phyloP scores from a whole-genome alignment of 37 sponge, comb jelly and placozoan genomes.

The Spongia lamella region DNA sequence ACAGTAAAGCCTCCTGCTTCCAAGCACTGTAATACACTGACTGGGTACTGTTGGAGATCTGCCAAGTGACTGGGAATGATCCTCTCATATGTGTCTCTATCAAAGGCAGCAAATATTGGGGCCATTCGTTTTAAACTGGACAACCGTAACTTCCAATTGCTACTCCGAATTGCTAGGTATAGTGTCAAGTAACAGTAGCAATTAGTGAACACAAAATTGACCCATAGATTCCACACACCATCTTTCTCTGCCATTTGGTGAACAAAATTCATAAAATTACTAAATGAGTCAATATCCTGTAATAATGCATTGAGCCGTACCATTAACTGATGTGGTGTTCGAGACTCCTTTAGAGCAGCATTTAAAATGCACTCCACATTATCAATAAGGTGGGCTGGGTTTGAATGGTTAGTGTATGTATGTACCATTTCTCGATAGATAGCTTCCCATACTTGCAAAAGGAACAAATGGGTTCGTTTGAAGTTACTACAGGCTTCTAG shows the following conservation, averaged over 20 bases:
- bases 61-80: neutral
- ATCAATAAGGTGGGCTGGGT: too few relatives aligned
- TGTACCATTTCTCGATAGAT: neutral
- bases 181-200: neutral
- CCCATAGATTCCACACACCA: slow-evolving; percentile 2
- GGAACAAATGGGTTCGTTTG: slow-evolving; percentile 4
- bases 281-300: neutral
- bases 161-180: slow-evolving; percentile 7
- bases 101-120: slow-evolving; percentile 11
- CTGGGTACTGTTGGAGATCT: neutral
- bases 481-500: slow-evolving; percentile 12
- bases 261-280: neutral
- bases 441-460: slow-evolving; percentile 15
- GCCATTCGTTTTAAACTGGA: neutral
- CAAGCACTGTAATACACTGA: neutral
- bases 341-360: too few relatives aligned
- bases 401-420: neutral
- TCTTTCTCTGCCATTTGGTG: neutral
- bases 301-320: neutral
- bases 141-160: slow-evolving; percentile 3
- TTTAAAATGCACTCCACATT: too few relatives aligned
- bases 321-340: neutral
- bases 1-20: slow-evolving; percentile 6
- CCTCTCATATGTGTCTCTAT: neutral
- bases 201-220: neutral